Conservation (phyloP, 2,888 invertebrate species). For the Pheosia tremula region DNA sequence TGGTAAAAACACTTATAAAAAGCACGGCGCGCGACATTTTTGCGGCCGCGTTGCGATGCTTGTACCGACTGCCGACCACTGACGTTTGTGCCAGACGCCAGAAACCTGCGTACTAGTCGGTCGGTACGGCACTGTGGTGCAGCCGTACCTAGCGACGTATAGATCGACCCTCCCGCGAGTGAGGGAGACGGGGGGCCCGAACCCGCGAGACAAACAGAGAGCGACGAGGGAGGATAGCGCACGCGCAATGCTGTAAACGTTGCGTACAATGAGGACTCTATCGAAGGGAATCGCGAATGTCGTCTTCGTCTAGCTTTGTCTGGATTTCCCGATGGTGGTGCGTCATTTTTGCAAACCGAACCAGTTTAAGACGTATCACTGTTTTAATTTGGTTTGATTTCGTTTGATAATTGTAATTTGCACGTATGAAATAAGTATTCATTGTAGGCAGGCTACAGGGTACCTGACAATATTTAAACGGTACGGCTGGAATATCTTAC, state of each 20-base stretch:
- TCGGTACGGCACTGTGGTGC: conserved; percentile 69
- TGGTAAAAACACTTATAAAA: conserved; percentile 85
- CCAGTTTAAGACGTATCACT: conserved; percentile 35
- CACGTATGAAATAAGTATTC: conserved; percentile 13
- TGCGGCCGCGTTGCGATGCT: conserved; percentile 76
- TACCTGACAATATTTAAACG: conserved; percentile 3
- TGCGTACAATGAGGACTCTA: conserved; percentile 71
- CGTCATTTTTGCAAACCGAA: conserved; percentile 61
- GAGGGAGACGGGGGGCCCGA: conserved; percentile 52
- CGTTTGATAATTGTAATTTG: conserved; percentile 15
- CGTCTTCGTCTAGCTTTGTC: conserved; percentile 79
- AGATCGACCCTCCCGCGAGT: conserved; percentile 80
- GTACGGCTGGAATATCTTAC: conserved; percentile 23
- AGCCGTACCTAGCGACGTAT: conserved; percentile 79
- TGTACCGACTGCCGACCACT: conserved; percentile 59
- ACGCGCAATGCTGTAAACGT: conserved; percentile 75
- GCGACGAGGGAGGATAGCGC: conserved; percentile 68
- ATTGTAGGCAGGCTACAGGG: conserved; percentile 12
- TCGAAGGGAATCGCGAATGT: conserved; percentile 73
- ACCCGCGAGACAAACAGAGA: conserved; percentile 53
- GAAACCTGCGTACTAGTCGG: conserved; percentile 79
- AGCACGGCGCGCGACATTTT: conserved; percentile 86
- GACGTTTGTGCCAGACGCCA: conserved; percentile 73
- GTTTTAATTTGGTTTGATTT: conserved; percentile 33
- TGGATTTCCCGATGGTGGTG: conserved; percentile 80